Conservation (phyloP, 92 coral and sea anemone species). For the Zoanthus gigantus region DNA sequence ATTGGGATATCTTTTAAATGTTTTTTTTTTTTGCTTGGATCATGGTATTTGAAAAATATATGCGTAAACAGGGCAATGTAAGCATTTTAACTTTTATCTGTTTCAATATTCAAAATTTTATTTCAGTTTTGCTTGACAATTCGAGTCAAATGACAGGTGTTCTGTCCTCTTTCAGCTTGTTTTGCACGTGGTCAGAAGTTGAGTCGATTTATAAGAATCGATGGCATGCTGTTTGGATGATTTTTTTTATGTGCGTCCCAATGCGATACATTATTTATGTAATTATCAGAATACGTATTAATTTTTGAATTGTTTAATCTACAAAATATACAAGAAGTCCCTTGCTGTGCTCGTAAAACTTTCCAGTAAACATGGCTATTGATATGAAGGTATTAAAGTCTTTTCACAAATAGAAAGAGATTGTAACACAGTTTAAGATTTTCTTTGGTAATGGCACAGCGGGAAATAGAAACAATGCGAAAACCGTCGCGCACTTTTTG, state of each 20-base stretch:
- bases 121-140: neutral
- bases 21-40: neutral
- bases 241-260: conserved; percentile 18
- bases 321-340: neutral
- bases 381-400: too few species aligned
- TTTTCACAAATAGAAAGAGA: too few species aligned
- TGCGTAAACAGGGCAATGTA: too few species aligned
- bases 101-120: neutral
- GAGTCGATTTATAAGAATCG: neutral
- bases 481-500: too few species aligned
- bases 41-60: neutral
- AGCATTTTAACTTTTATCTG: neutral
- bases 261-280: conserved; percentile 22
- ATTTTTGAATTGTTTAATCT: neutral
- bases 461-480: too few species aligned
- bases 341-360: neutral
- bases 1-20: neutral
- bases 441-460: too few species aligned
- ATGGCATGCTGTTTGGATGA: neutral
- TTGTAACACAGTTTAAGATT: too few species aligned
- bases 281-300: neutral
- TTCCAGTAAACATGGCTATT: neutral
- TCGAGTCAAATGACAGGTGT: too few species aligned
- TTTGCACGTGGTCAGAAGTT: too few species aligned
- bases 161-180: too few species aligned